Conservation (phyloP, 2,888 invertebrate species). For the Sacculina carcini region DNA sequence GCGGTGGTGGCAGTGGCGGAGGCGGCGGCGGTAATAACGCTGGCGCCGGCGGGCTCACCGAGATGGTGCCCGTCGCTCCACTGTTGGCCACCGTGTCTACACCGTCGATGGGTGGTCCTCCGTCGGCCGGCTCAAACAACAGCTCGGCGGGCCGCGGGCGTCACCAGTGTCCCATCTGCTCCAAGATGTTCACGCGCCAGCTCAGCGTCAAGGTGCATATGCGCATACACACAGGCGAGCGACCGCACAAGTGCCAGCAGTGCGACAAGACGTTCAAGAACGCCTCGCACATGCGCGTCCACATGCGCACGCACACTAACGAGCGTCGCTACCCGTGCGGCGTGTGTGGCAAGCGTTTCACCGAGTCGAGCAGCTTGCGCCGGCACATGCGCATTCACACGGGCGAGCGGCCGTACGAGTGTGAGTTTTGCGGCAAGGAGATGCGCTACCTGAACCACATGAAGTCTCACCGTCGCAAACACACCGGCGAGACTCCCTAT, state of each 20-base stretch:
- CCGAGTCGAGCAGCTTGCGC: neutral
- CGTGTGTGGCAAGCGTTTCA: neutral
- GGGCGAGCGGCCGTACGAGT: slow-evolving; percentile 1
- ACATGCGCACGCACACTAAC: neutral
- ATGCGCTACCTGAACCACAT: neutral
- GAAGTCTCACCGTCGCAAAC: slow-evolving; percentile 1
- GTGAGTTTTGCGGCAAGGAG: neutral
- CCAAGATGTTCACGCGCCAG: neutral
- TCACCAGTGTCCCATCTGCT: neutral
- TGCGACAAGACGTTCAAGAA: slow-evolving; percentile 2
- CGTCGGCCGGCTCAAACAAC: neutral
- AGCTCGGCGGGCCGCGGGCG: neutral
- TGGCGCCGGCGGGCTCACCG: neutral
- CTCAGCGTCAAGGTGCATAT: slow-evolving; percentile 2
- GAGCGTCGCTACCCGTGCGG: neutral
- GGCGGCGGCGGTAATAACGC: neutral
- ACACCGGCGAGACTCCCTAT: neutral
- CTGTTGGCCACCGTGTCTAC: too few relatives aligned
- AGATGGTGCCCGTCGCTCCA: too few relatives aligned
- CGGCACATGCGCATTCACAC: neutral
- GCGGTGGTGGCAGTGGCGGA: too few relatives aligned
- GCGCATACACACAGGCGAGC: slow-evolving; percentile 1
- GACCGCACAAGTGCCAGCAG: slow-evolving; percentile 1
- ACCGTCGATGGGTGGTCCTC: neutral
- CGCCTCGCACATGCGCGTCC: neutral